These are phyloP conservation scores for Poecilia picta DNA, from an alignment of 2,797 vertebrate genomes.

Conservation along the genomic window DNA sequence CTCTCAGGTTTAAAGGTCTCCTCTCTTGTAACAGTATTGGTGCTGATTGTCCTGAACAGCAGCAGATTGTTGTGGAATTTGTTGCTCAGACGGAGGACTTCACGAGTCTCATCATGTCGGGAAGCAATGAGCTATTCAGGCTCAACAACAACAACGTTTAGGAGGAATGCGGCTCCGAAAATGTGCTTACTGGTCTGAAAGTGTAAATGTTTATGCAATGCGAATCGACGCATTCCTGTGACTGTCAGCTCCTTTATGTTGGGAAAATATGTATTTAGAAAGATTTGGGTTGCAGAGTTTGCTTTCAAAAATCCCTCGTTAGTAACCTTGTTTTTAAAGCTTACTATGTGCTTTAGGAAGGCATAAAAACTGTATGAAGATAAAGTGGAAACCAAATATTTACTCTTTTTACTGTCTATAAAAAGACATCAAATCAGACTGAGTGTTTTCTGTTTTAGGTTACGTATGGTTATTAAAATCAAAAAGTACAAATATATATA, in stretches of 20 bases:
- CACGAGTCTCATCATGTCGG: not conserved
- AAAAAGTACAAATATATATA: too few species aligned
- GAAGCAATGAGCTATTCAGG: not conserved
- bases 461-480: too few species aligned
- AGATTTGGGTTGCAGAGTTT: not conserved
- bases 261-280: not conserved
- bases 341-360: not conserved
- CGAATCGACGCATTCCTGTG: not conserved
- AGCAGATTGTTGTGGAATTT: not conserved
- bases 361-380: not conserved
- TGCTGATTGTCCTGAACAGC: not conserved
- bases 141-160: not conserved
- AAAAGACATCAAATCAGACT: not conserved
- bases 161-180: not conserved
- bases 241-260: not conserved
- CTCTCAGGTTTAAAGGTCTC: not conserved
- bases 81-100: not conserved
- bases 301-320: not conserved
- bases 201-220: not conserved
- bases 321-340: not conserved
- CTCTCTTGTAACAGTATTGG: not conserved
- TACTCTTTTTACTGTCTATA: not conserved
- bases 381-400: not conserved
- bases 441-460: too few species aligned
- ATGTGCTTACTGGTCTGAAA: not conserved